These are phyloP conservation scores for Merodon equestris DNA, from an alignment of 2,888 invertebrate genomes.

Conservation along the genomic window DNA sequence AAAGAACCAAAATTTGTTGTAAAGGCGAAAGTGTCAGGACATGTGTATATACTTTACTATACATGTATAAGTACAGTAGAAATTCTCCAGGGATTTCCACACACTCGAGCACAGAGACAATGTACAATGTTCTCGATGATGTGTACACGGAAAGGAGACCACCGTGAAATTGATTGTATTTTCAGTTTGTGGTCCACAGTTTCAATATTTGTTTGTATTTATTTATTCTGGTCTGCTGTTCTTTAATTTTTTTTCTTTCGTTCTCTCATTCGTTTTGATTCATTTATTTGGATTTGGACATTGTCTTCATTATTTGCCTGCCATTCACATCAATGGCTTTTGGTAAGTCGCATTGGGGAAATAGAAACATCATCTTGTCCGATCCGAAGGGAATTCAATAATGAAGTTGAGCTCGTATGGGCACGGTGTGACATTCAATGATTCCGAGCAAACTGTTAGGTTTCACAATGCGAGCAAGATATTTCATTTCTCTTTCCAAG, in stretches of 20 bases:
- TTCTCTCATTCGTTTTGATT: constrained; percentile 29
- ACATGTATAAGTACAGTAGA: constrained; percentile 4
- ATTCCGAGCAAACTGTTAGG: constrained; percentile 52
- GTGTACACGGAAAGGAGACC: constrained; percentile 61
- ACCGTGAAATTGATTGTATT: constrained; percentile 58
- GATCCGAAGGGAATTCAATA: constrained; percentile 46
- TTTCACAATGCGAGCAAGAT: constrained; percentile 35
- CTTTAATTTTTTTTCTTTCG: constrained; percentile 27
- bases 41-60: constrained; percentile 35
- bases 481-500: constrained; percentile 60
- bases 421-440: constrained; percentile 58
- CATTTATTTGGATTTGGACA: constrained; percentile 67
- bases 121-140: constrained; percentile 60
- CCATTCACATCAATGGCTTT: constrained; percentile 50
- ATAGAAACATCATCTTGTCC: constrained; percentile 65
- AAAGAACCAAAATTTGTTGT: constrained; percentile 59
- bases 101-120: constrained; percentile 46
- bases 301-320: constrained; percentile 66
- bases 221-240: constrained; percentile 66
- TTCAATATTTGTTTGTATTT: constrained; percentile 64
- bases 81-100: constrained; percentile 62
- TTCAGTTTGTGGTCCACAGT: constrained; percentile 40
- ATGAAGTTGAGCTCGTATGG: constrained; percentile 28
- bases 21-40: constrained; percentile 59
- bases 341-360: constrained; percentile 42